Conservation (phyloP, 2,888 invertebrate species). For the Labia minor region DNA sequence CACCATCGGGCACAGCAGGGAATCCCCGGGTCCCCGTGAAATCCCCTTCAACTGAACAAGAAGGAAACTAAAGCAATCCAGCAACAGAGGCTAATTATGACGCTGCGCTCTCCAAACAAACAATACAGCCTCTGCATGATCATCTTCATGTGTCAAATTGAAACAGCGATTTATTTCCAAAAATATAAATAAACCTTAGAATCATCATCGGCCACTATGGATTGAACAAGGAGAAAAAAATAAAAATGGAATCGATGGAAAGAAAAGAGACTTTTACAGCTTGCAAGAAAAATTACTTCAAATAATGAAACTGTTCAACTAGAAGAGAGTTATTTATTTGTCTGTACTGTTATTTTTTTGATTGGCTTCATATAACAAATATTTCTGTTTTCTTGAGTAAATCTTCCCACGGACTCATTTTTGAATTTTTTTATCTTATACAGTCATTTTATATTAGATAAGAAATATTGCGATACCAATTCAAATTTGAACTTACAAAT, state of each 20-base stretch:
- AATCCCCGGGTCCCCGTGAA: neutral
- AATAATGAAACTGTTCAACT: too few species aligned
- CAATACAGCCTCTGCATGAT: neutral
- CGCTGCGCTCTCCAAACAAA: neutral
- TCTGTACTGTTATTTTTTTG: too few species aligned
- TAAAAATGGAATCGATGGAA: neutral
- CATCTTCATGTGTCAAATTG: constrained; percentile 7
- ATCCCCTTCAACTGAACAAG: neutral
- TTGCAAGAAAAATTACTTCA: too few species aligned
- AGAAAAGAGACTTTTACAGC: too few species aligned
- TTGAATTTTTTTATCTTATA: too few species aligned
- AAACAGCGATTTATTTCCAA: neutral
- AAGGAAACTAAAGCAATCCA: neutral
- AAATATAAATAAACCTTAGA: neutral
- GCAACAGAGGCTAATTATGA: neutral
- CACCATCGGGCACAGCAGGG: constrained; percentile 13
- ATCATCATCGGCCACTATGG: neutral
- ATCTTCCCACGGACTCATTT: too few species aligned
- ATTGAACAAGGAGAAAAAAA: neutral
- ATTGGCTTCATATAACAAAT: too few species aligned
- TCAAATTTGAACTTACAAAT: too few species aligned
- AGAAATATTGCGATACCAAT: too few species aligned
- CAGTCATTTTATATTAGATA: too few species aligned
- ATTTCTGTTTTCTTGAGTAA: too few species aligned
- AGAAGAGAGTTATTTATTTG: too few species aligned